Base-by-base conservation (phyloP, 2,888 invertebrate genomes). In the Xanthia icteritia region DNA sequence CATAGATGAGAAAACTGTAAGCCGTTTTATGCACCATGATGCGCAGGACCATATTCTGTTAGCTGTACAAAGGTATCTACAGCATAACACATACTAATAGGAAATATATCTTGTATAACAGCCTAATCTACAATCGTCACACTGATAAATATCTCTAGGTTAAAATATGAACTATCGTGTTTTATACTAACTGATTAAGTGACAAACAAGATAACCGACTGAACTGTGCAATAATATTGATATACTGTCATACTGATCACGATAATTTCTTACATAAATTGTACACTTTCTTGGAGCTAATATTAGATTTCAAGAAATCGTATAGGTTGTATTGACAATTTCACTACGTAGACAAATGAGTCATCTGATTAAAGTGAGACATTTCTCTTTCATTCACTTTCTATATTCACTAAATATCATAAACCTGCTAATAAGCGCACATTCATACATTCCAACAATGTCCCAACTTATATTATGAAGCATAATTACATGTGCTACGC, bases 401-500 rank as follows among this genome's bases (percentile, higher is more conserved):
- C 86, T 84, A 75, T 67, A 83, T 54, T 68, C 27, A 76, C 64
- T 61, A 63, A 73, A 70, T 77, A 60, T 31, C 56, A 54, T 67
- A 58, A 67, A 27, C 31, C 58, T 54, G 79, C 72, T 81, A 81
- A 83, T 60, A 78, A 64, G 39, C 77, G 58, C 36, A 64, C 31
- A 82, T 58, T 79, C 60, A 66, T 56, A 77, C 39, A 66, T 73
- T 73, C 45, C 72, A 20, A 42, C 60, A 60, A 45, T 69, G 72
- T 72, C 63, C 31, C n/a, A 64, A 60, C 42, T 61, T 27, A 71
- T 77, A 76, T 68, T 81, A 73, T 74, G 51, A 54, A 56, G 23
- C 60, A 63, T 69, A 68, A 71, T 76, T 63, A 77, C 68, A 56
- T 23, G 79, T 86, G 90, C 90, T 92, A 92, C 92, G 90, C 76